Percentiles rank a stretch among this genome's conserved stretches.
Conservation (phyloP, 2,113 vertebrate species). For the Odontophorus gujanensis region DNA sequence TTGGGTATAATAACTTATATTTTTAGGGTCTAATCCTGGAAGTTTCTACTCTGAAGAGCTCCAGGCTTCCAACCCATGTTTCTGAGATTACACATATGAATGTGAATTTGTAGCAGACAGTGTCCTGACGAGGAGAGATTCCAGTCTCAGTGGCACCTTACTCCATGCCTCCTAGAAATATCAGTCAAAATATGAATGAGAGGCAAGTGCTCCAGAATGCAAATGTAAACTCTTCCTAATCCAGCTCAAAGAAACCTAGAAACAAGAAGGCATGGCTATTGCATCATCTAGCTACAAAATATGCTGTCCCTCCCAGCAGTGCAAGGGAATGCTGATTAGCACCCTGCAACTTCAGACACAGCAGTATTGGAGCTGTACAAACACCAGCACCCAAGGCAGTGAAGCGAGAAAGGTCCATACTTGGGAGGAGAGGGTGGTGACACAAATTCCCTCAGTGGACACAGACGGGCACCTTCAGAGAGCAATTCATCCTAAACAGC, state of each 20-base stretch:
- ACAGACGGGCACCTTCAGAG: neutral
- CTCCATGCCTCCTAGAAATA: neutral
- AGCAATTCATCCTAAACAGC: neutral
- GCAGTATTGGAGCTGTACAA: neutral
- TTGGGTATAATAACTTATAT: constrained; percentile 31
- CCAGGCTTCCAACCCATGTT: constrained; percentile 15
- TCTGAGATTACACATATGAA: neutral
- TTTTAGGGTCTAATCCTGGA: constrained; percentile 46
- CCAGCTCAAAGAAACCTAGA: neutral
- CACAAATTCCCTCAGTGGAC: neutral
- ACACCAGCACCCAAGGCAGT: neutral
- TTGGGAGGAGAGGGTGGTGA: neutral
- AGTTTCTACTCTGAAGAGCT: neutral
- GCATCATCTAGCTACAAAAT: neutral
- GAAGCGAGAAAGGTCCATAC: neutral
- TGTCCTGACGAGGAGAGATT: neutral
- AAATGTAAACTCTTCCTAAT: neutral
- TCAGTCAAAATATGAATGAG: neutral
- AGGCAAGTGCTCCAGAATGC: neutral
- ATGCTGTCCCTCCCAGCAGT: neutral
- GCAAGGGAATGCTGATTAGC: neutral
- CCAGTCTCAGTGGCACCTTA: neutral
- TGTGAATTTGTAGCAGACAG: constrained; percentile 9
- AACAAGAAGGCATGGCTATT: neutral
- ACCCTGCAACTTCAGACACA: neutral